Percentiles rank a stretch among this genome's conserved stretches.
Evolutionary conservation across 2,797 vertebrate genomes (phyloP).

Genomic region (Sebastes hubbsi): DNA sequence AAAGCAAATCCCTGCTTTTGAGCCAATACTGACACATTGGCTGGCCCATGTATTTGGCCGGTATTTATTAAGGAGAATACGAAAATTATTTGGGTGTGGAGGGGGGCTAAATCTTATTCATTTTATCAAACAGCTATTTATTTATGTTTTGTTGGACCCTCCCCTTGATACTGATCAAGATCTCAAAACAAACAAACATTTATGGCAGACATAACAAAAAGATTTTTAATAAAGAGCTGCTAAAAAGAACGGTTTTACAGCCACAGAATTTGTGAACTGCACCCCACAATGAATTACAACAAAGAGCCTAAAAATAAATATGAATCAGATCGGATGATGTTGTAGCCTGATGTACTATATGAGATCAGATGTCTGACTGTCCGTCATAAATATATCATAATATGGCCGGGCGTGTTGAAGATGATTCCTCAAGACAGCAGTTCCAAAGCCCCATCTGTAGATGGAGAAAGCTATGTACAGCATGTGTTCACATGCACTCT

Average conservation of each 20-base stretch:
- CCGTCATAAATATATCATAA: background rate
- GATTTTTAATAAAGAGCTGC: background rate
- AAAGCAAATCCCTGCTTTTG: background rate
- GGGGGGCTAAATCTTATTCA: rapidly evolving
- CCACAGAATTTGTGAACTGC: background rate
- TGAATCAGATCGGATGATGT: background rate
- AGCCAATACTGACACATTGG: background rate
- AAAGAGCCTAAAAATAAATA: background rate
- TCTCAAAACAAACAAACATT: background rate
- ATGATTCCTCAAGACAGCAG: background rate
- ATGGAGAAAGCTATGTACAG: background rate
- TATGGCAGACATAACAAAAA: background rate
- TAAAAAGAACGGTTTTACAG: background rate
- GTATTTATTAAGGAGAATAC: background rate
- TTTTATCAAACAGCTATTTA: background rate
- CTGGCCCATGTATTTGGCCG: background rate
- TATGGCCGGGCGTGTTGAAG: background rate
- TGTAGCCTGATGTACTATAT: background rate
- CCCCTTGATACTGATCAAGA: background rate
- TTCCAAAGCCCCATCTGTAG: background rate
- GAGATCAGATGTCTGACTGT: background rate
- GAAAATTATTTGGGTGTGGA: background rate
- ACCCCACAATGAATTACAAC: background rate
- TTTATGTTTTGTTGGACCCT: background rate
- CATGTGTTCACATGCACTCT: background rate